Percentiles rank a stretch among this genome's conserved stretches.
Evolutionary conservation across 2,888 invertebrate species (phyloP).

Genomic region (Lasioglossum figueresi): DNA sequence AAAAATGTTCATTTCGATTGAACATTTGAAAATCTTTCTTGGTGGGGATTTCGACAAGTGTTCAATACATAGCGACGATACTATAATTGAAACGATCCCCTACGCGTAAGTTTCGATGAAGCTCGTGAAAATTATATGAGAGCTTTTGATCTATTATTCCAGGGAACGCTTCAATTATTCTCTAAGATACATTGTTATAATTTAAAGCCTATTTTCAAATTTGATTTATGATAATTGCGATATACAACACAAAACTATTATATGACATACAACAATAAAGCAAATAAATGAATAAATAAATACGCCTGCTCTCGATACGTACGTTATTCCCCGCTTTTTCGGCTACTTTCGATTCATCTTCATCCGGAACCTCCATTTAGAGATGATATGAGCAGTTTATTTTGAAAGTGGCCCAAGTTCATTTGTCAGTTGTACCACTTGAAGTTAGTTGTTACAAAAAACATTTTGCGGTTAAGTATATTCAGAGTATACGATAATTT

Average conservation of each 20-base stretch:
- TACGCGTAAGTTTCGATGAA: conserved; percentile 70
- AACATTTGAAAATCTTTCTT: conserved; percentile 73
- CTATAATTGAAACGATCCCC: conserved; percentile 76
- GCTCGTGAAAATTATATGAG: conserved; percentile 71
- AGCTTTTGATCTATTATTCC: conserved; percentile 75
- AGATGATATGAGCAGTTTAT: background rate
- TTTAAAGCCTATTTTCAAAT: conserved; percentile 82
- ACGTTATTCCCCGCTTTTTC: background rate
- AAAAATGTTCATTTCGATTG: conserved; percentile 72
- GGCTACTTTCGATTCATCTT: background rate
- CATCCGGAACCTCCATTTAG: background rate
- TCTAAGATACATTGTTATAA: conserved; percentile 79
- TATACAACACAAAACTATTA: conserved; percentile 80
- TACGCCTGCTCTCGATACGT: conserved; percentile 4
- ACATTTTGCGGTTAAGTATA: too few relatives aligned
- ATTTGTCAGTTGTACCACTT: too few relatives aligned
- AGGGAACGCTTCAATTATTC: conserved; percentile 79
- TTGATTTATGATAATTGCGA: conserved; percentile 82
- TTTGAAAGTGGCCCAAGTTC: too few relatives aligned
- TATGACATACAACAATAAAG: conserved; percentile 82
- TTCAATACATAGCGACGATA: conserved; percentile 75
- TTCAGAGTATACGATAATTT: too few relatives aligned
- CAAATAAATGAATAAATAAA: conserved; percentile 76
- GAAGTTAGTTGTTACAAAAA: too few relatives aligned
- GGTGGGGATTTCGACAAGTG: conserved; percentile 72